These are phyloP conservation scores for Watsonalla cultraria DNA, from an alignment of 2,888 invertebrate genomes.

Conservation along the genomic window DNA sequence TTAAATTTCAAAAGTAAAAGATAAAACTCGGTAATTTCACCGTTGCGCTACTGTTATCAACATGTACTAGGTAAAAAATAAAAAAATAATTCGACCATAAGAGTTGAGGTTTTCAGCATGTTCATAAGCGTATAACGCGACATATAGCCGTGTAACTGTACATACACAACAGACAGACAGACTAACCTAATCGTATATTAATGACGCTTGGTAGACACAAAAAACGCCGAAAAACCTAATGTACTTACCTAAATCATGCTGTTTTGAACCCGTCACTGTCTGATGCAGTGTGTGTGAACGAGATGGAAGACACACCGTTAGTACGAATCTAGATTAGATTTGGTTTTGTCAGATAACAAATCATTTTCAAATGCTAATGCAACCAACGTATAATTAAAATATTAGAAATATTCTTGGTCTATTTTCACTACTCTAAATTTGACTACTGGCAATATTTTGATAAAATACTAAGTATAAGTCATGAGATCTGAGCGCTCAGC, in stretches of 20 bases:
- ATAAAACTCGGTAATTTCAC: not conserved
- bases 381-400: not conserved
- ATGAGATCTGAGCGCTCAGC: no score
- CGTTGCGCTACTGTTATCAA: not conserved
- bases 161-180: constrained; percentile 18
- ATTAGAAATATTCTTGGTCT: no score
- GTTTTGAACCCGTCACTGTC: not conserved
- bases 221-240: constrained; percentile 11
- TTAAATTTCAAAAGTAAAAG: no score
- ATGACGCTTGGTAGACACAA: constrained; percentile 35
- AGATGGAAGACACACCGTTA: not conserved
- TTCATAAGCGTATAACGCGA: constrained; percentile 38
- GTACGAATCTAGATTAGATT: not conserved
- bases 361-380: not conserved
- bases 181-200: constrained; percentile 61
- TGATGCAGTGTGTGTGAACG: not conserved
- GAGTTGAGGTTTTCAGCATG: constrained; percentile 22
- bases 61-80: not conserved
- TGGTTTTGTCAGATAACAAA: not conserved
- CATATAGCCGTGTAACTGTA: constrained; percentile 30
- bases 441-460: no score
- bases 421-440: no score
- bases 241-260: constrained; percentile 12
- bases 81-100: constrained; percentile 8
- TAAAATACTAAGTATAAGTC: no score